Conservation (phyloP, 2,888 invertebrate genomes). For the Atherix ibis region DNA sequence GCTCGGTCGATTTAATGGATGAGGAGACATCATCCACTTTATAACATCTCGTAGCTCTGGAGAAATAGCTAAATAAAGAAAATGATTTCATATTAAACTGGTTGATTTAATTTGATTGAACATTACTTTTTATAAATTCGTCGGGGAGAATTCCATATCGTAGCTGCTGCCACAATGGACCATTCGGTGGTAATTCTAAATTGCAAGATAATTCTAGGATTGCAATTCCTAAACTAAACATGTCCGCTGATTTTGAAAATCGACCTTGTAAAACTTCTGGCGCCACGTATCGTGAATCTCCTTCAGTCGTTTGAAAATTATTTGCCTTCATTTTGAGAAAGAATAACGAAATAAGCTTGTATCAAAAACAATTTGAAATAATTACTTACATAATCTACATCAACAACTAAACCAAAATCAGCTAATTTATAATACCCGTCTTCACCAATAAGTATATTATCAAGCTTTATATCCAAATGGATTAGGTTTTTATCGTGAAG, state of each 20-base stretch:
- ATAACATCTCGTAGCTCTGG: constrained; percentile 37
- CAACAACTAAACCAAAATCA: constrained; percentile 58
- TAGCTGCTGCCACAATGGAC: constrained; percentile 51
- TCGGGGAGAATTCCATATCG: constrained; percentile 40
- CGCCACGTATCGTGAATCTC: constrained; percentile 61
- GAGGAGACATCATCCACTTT: constrained; percentile 39
- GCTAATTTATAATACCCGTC: constrained; percentile 52
- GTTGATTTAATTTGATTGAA: not conserved
- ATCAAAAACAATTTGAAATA: constrained; percentile 1
- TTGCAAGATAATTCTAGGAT: constrained; percentile 54
- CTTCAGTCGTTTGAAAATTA: constrained; percentile 44
- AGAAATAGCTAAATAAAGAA: constrained; percentile 29
- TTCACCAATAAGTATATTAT: constrained; percentile 53
- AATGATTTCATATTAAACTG: not conserved
- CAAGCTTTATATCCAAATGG: constrained; percentile 64
- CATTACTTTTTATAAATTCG: constrained; percentile 30
- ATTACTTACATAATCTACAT: constrained; percentile 36
- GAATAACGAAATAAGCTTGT: not conserved
- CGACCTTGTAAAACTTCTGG: constrained; percentile 49
- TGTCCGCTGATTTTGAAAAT: constrained; percentile 54
- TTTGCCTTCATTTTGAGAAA: constrained; percentile 29
- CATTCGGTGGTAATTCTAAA: constrained; percentile 50
- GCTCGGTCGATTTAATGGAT: constrained; percentile 36
- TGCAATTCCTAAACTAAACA: constrained; percentile 58
- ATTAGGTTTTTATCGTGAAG: constrained; percentile 50